Conservation (phyloP, 92 coral and sea anemone genomes). For the Actinostola sp. region DNA sequence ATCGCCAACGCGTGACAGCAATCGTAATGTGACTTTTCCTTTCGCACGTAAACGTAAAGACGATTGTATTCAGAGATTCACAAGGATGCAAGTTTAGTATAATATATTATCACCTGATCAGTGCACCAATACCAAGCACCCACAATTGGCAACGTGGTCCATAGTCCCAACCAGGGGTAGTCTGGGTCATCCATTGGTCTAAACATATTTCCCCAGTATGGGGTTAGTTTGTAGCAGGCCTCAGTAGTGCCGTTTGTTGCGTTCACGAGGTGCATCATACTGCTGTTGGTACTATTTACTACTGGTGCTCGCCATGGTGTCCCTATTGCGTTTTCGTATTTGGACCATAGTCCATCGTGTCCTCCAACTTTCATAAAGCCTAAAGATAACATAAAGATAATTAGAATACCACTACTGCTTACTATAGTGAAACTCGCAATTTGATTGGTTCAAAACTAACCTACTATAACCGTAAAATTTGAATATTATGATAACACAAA, state of each 20-base stretch:
- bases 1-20: too few species aligned
- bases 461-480: too few species aligned
- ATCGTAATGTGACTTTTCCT: too few species aligned
- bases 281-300: not conserved
- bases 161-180: too few species aligned
- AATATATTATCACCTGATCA: conserved; percentile 91
- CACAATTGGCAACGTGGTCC: too few species aligned
- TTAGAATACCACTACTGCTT: too few species aligned
- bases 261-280: too few species aligned
- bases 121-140: too few species aligned
- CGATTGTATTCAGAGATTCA: conserved; percentile 86
- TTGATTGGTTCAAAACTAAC: too few species aligned
- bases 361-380: conserved; percentile 67
- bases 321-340: conserved; percentile 41
- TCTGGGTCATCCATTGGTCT: conserved; percentile 93
- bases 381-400: too few species aligned
- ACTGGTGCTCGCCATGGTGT: not conserved
- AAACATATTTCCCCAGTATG: conserved; percentile 88
- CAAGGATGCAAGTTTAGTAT: conserved; percentile 87
- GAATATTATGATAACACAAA: too few species aligned
- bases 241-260: not conserved
- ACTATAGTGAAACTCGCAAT: too few species aligned
- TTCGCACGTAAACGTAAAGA: conserved; percentile 93
- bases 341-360: conserved; percentile 50
- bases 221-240: conserved; percentile 69